Percentiles rank a stretch among this genome's conserved stretches.
These are phyloP conservation scores for Dromaius novaehollandiae DNA, from an alignment of 2,113 vertebrate species.

Conservation along the genomic window DNA sequence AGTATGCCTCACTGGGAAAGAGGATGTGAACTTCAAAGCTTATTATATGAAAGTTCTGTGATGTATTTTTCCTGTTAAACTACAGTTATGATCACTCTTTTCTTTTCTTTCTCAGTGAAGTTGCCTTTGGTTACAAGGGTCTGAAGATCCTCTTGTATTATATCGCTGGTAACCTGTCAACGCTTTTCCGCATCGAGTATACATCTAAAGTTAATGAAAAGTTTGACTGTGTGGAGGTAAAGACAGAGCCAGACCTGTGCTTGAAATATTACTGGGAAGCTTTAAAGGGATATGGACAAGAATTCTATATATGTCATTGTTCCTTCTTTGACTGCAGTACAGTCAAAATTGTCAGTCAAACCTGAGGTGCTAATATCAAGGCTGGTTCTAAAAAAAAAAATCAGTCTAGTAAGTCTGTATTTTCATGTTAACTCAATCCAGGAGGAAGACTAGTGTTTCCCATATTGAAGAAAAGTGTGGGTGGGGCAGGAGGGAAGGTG, in stretches of 20 bases:
- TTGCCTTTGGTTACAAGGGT: constrained; percentile 98
- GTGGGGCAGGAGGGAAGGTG: too few species aligned
- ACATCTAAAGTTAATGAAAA: constrained; percentile 91
- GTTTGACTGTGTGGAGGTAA: constrained; percentile 96
- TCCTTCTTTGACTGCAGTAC: background rate
- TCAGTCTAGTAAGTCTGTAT: background rate
- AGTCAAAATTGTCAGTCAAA: background rate
- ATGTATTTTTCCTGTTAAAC: background rate
- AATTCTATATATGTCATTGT: background rate
- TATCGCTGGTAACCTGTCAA: constrained; percentile 92
- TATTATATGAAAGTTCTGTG: background rate
- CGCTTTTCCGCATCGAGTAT: constrained; percentile 93
- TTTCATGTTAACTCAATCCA: background rate
- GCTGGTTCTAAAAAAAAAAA: background rate
- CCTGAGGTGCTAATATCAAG: background rate
- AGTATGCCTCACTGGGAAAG: background rate
- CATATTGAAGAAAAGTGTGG: background rate
- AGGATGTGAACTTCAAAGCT: background rate
- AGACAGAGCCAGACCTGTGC: constrained; percentile 30
- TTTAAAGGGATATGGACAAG: background rate
- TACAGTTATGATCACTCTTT: constrained; percentile 29
- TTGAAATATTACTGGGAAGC: background rate
- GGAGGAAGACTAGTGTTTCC: background rate
- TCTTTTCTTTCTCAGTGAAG: constrained; percentile 82
- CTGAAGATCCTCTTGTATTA: constrained; percentile 96